These are phyloP conservation scores for Cyanoramphus novaezelandiae DNA, from an alignment of 2,113 vertebrate species.

Conservation along the genomic window DNA sequence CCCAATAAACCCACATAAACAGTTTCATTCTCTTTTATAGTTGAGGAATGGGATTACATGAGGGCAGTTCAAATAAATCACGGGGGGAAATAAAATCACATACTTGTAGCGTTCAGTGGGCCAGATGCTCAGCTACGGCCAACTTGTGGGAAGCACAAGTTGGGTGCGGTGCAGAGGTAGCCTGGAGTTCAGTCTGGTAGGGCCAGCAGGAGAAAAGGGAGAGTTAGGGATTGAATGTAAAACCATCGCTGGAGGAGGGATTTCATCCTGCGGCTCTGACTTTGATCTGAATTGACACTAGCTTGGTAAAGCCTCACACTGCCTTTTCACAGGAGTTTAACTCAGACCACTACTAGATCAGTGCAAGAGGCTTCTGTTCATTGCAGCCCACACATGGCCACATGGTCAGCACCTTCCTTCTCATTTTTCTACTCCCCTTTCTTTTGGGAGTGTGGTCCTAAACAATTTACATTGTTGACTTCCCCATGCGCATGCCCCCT, in stretches of 20 bases:
- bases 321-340: background rate
- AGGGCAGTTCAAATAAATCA: slow-evolving; percentile 76
- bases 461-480: background rate
- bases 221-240: background rate
- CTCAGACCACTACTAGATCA: background rate
- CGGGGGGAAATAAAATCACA: slow-evolving; percentile 65
- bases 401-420: background rate
- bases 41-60: slow-evolving; percentile 73
- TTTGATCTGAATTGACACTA: background rate
- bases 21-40: slow-evolving; percentile 76
- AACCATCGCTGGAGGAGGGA: background rate
- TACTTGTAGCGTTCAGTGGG: slow-evolving; percentile 42
- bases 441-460: background rate
- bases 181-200: slow-evolving; percentile 32
- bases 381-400: background rate
- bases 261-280: background rate
- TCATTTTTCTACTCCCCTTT: background rate
- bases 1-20: slow-evolving; percentile 68
- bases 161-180: slow-evolving; percentile 16
- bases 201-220: slow-evolving; percentile 2
- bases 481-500: background rate
- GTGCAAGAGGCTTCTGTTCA: background rate
- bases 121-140: slow-evolving; percentile 51
- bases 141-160: background rate
- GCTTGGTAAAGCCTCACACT: background rate